Base-by-base conservation (phyloP, 35 echinoderm and acorn worm species). In the Lytechinus pictus region DNA sequence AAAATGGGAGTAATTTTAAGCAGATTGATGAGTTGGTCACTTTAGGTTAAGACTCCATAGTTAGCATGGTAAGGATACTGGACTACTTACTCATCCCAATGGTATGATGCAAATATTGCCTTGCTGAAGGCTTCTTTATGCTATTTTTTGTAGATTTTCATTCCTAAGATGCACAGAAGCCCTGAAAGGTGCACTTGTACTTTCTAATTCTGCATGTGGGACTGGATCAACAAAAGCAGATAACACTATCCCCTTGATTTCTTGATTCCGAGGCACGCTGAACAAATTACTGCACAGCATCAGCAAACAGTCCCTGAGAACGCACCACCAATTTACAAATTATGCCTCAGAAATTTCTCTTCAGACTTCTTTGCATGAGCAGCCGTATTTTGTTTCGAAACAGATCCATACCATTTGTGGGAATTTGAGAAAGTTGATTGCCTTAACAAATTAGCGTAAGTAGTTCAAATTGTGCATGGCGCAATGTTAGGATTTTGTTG, bases 361-460 rank as follows among this genome's bases (percentile, higher is more conserved):
- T 24, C 66, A 79, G 66, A 79, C 66, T 24, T n/a, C 66, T n/a
- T 58, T 79, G 66, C 66, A 79, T 79, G 16, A 79, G 66, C 16
- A 79, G 12, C 14, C 66, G 16, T 79, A 79, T 79, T 79, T 79
- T 79, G 66, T 79, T 79, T 79, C 66, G n/a, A 79, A 79, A 79
- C 19, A 24, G 66, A 79, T 79, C 66, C 6, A 79, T 79, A 79
- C 66, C n/a, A 24, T 79, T 24, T 79, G 66, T 16, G 66, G 66
- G 66, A 79, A 79, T 79, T 16, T 79, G 66, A 79, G 66, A 79
- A 79, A 79, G 19, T 79, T 79, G 66, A 79, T 79, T 79, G 66
- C 66, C 66, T n/a, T 79, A 79, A 79, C 66, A 79, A 79, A 79
- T 79, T 79, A 79, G 66, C 66, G 66, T 79, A 79, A 79, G n/a